Evolutionary conservation across 2,888 invertebrate species (phyloP), one percentile per base, ranked within the genome.

Genomic region (Chalcis sispes): DNA sequence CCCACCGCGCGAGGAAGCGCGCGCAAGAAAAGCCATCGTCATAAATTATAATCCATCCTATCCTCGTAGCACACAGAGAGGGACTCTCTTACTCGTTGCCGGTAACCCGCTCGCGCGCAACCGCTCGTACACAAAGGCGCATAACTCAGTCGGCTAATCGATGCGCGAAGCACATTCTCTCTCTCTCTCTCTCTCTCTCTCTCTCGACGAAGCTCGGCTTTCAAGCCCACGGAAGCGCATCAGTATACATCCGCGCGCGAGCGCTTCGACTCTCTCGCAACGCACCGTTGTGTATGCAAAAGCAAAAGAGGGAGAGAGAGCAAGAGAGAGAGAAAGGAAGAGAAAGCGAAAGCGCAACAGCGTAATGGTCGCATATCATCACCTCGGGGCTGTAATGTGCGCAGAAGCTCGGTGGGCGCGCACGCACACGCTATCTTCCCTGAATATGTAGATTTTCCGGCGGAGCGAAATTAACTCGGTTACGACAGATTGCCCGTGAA

Each of bases 401-500:
- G 62, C 56, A 20, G 25, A 8, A 18, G 54, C 73, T 36, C 36
- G 13, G 1, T n/a, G n/a, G n/a, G n/a, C n/a, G n/a, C n/a, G n/a
- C n/a, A n/a, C n/a, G n/a, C n/a, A n/a, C n/a, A n/a, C n/a, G n/a
- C 77, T 78, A 77, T 75, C 79, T 79, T 69, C 70, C 77, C 29
- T 59, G 52, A 80, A 81, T 81, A 81, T 81, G 80, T 75, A 80
- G 81, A 81, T 82, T 81, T 79, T 74, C 77, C 77, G 71, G 29
- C 79, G 74, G 54, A 76, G 79, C 79, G 80, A 84, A 86, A 86
- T 85, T 85, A 86, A 86, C 85, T 85, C 83, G 83, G 84, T 86
- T 86, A 85, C 84, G 85, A 85, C 85, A 85, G 86, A 86, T 86
- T 85, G 86, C 84, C 85, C 85, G 85, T 86, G 85, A 86, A 85